Base-by-base conservation (phyloP, 2,888 invertebrate species). In the Tetanocera ferruginea region DNA sequence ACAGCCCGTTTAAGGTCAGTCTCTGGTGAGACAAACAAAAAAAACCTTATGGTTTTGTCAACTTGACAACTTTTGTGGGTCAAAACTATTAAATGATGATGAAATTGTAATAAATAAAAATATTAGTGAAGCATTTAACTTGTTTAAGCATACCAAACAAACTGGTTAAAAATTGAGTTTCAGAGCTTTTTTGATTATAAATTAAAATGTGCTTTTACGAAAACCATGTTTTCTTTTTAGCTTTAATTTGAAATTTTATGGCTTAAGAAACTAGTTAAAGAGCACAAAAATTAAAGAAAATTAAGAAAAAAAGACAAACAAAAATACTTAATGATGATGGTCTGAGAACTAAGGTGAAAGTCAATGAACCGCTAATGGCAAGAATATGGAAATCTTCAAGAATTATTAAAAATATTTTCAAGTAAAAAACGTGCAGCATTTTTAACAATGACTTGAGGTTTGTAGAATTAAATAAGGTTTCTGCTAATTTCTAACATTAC, bases 61-160 rank as follows among this genome's bases (percentile, higher is more conserved):
- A 52, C 74, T 74, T 64, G 5, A 19, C 64, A 51, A 14, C 52
- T 64, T 64, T 69, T 69, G 28, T 69, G 28, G 69, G 69, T 69
- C 69, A 25, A 14, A 51, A 25, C 69, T 25, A 25, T 28, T 51
- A 37, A 69, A 69, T 69, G 51, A 5, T 9, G 17, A 17, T 25
- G 51, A 49, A 49, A 49, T 23, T 25, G 49, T 23, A 49, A 23
- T n/a, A 31, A 34, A 31, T 3, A 17, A n/a, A 25, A 64, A 19
- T 3, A 28, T 9, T 9, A 3, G 3, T n/a, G 23, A 2, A 57
- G 31, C 31, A 31, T 4, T 31, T 31, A 31, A 31, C 3, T 31
- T 31, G 31, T 31, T 31, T 5, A 31, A 43, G 11, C 43, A 11
- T 3, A 14, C 43, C 14, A 1, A 4, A 8, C 37, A 55, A 60